Evolutionary conservation across 1,140 invertebrate species (phyloP).

Genomic region (Liolophura sinensis): DNA sequence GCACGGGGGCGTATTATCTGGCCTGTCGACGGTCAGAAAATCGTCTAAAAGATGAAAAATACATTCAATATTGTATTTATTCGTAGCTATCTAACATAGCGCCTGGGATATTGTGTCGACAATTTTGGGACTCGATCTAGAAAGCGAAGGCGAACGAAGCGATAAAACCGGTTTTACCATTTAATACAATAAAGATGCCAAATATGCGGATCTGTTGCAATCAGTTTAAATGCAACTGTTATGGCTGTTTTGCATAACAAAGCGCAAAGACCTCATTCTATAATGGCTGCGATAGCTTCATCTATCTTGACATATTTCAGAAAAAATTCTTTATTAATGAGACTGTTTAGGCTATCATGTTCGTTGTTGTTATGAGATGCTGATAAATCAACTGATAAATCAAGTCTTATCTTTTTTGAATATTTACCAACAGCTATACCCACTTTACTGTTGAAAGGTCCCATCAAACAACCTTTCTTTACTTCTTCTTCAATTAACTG

Average conservation of each 20-base stretch:
- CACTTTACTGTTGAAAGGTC: slow-evolving; percentile 15
- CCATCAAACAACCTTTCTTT: slow-evolving; percentile 14
- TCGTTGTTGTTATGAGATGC: slow-evolving; percentile 11
- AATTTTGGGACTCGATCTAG: too few species aligned
- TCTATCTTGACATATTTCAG: slow-evolving; percentile 16
- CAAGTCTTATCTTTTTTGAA: slow-evolving; percentile 17
- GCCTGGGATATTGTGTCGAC: too few species aligned
- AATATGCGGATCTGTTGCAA: too few species aligned
- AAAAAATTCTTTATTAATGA: slow-evolving; percentile 13
- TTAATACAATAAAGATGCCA: too few species aligned
- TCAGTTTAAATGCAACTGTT: slow-evolving; percentile 14
- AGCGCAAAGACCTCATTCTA: neutral
- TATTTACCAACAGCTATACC: slow-evolving; percentile 17
- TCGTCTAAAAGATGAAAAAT: too few species aligned
- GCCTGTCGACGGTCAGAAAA: too few species aligned
- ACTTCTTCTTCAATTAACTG: slow-evolving; percentile 9
- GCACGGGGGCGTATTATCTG: too few species aligned
- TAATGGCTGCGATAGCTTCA: slow-evolving; percentile 17
- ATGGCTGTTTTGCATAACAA: slow-evolving; percentile 16
- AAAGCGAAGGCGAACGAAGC: too few species aligned
- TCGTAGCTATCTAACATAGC: too few species aligned
- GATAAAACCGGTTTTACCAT: too few species aligned
- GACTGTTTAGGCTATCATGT: slow-evolving; percentile 14
- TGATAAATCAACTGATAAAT: slow-evolving; percentile 18
- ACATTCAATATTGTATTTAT: too few species aligned